Evolutionary conservation across 2,797 vertebrate genomes (phyloP).

Genomic region (Nothura maculosa): DNA sequence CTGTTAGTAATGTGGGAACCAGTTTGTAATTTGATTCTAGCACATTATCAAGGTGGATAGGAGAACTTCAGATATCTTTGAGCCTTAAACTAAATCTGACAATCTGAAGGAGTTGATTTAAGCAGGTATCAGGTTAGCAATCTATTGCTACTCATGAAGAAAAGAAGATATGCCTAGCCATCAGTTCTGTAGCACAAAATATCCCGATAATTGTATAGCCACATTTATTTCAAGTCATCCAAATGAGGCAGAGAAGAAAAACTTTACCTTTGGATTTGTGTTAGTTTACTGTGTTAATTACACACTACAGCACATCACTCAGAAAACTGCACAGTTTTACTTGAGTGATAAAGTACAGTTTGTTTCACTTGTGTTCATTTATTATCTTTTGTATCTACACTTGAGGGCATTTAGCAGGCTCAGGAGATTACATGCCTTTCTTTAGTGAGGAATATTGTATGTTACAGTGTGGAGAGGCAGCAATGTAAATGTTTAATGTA

Average conservation of each 20-base stretch:
- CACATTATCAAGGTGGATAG: not conserved
- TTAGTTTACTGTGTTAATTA: not conserved
- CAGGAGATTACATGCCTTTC: not conserved
- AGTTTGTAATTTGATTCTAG: fast-evolving
- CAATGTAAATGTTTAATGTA: not conserved
- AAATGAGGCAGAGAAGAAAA: not conserved
- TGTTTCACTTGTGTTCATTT: not conserved
- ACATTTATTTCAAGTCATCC: not conserved
- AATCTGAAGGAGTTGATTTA: not conserved
- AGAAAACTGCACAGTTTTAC: not conserved
- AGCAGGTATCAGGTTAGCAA: not conserved
- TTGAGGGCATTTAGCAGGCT: not conserved
- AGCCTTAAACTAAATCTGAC: not conserved
- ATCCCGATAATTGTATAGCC: not conserved
- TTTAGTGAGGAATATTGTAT: not conserved
- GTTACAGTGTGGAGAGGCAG: not conserved
- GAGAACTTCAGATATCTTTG: not conserved
- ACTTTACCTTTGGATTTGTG: not conserved
- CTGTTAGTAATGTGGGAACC: not conserved
- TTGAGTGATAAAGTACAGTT: not conserved
- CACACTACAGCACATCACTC: not conserved
- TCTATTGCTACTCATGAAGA: not conserved
- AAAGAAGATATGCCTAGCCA: not conserved
- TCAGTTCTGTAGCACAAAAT: not conserved
- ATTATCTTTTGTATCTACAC: not conserved